Conservation (phyloP, 1,140 invertebrate species). For the Tetragonula clypearis region DNA sequence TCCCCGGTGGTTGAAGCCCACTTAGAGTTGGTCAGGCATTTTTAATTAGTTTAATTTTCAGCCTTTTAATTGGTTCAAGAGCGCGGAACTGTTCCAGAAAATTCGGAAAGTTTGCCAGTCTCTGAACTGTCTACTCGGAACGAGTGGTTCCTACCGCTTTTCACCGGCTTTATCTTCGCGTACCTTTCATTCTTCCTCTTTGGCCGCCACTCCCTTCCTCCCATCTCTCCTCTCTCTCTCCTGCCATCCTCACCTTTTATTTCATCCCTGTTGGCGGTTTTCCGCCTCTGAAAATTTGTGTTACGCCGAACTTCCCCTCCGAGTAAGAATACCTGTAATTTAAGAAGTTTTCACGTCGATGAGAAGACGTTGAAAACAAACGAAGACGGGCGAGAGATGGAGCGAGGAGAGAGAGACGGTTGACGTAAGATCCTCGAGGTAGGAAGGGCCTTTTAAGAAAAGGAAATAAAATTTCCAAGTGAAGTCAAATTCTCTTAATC, state of each 20-base stretch:
- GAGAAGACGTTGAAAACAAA: background rate
- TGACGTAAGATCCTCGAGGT: background rate
- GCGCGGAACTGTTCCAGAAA: conserved; percentile 23
- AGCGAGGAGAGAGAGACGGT: background rate
- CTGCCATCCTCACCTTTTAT: conserved; percentile 7
- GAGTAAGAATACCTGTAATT: conserved; percentile 7
- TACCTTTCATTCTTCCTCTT: conserved; percentile 31
- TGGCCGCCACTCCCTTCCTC: background rate
- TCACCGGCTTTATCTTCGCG: conserved; percentile 20
- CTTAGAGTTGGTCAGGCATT: conserved; percentile 47
- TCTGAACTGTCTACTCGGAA: conserved; percentile 18
- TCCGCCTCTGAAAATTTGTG: conserved; percentile 23
- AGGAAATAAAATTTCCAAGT: background rate
- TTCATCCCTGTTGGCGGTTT: conserved; percentile 23
- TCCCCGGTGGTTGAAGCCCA: conserved; percentile 5
- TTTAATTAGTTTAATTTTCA: conserved; percentile 55
- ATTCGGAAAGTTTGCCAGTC: conserved; percentile 34
- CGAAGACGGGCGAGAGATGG: no score
- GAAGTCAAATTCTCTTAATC: background rate
- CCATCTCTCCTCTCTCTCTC: background rate
- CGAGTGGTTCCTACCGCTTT: conserved; percentile 9
- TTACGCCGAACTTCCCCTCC: conserved; percentile 6
- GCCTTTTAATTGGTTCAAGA: conserved; percentile 45
- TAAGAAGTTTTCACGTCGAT: conserved; percentile 28
- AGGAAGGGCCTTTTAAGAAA: background rate